Percentiles rank a stretch among this genome's conserved stretches.
phyloP scores from a whole-genome alignment of 2,113 vertebrate species.

The Zosterops lateralis region DNA sequence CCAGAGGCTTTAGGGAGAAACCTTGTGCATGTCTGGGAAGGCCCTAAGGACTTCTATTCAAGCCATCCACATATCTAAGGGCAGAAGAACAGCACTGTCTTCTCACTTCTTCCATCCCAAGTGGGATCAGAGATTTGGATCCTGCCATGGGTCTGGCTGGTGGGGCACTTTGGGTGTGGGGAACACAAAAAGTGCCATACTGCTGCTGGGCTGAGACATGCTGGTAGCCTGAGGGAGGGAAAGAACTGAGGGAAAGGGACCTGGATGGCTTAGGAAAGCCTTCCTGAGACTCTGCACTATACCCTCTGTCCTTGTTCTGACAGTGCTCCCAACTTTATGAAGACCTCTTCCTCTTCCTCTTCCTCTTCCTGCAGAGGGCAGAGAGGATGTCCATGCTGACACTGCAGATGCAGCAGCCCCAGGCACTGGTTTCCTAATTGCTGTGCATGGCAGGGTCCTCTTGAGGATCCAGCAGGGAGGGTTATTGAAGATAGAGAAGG shows the following conservation, averaged over 20 bases:
- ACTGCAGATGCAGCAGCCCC: background rate
- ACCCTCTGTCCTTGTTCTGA: background rate
- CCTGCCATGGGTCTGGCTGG: background rate
- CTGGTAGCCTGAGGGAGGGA: background rate
- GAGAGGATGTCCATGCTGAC: background rate
- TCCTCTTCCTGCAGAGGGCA: background rate
- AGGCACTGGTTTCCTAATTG: constrained; percentile 24
- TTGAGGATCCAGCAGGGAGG: background rate
- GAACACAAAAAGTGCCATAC: background rate
- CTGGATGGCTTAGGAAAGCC: background rate
- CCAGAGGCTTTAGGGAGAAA: background rate
- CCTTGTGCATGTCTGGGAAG: background rate
- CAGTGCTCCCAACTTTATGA: background rate
- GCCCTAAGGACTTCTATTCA: background rate
- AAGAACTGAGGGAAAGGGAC: background rate
- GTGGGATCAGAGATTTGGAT: background rate
- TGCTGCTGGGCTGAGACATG: background rate
- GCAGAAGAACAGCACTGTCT: background rate
- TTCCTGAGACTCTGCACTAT: background rate
- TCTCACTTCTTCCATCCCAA: background rate
- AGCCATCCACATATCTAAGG: background rate
- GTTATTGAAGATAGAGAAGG: background rate
- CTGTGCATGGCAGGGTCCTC: background rate
- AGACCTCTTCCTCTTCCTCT: background rate
- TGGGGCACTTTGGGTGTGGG: background rate